Base-by-base conservation (phyloP, 2,888 invertebrate species). In the Cordilura impudica region DNA sequence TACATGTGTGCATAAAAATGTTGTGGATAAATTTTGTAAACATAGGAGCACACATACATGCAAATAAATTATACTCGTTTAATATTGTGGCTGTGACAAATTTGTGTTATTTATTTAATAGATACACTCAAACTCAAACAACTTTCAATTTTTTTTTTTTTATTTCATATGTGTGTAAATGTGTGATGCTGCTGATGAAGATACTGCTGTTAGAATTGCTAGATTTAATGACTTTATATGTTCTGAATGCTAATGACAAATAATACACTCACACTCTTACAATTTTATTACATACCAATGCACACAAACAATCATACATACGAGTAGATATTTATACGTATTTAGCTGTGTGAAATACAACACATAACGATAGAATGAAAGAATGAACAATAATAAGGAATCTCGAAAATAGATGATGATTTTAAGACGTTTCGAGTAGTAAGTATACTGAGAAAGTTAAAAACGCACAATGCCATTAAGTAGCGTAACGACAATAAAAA, bases 191-290 rank as follows among this genome's bases (percentile, higher is more conserved):
- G 29, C 4, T 7, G 31, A n/a, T 53, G 47, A 12, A 14, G n/a
- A 39, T 39, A 39, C n/a, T 53, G 6, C 14, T 21, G 35, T 2
- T 47, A 51, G 12, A 54, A 61, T 53, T 60, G 58, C 18, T 70
- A 73, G 85, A 87, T 87, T 87, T 87, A 87, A 87, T 87, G 87
- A 86, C 84, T 87, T 87, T 85, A 84, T 87, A 87, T 87, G 87
- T 84, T 85, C 85, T 87, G 87, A 87, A 87, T 87, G 86, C 85
- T 87, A 87, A 87, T 87, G 84, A 83, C 71, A 56, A 49, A 51
- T 70, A 49, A 54, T 45, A 53, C 16, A 45, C 49, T 49, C 69
- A 45, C 23, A 47, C 16, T 54, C 35, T 23, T 54, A 8, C 3
- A 4, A 10, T 23, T 53, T 31, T 49, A 29, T 14, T 14, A 4